A percentile compares a stretch with the other conserved stretches of the same genome.
These are phyloP conservation scores for Otis tarda DNA, from an alignment of 2,113 vertebrate genomes.

Conservation along the genomic window DNA sequence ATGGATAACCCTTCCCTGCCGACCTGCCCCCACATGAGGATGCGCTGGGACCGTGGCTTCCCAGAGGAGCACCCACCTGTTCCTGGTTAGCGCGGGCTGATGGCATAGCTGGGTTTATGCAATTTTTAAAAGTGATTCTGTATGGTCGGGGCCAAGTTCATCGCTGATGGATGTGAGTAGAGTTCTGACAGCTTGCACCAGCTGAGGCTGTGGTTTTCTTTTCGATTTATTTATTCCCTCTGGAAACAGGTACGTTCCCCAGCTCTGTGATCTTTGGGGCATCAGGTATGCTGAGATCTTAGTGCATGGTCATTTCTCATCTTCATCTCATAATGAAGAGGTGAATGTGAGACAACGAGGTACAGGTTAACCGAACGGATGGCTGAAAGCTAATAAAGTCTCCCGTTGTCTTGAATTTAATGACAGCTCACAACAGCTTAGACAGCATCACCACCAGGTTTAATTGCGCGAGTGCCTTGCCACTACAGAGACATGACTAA, in stretches of 20 bases:
- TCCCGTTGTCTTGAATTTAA: background rate
- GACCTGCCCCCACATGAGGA: background rate
- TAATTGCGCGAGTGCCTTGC: background rate
- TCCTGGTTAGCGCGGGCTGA: background rate
- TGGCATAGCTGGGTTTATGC: background rate
- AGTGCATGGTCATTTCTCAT: background rate
- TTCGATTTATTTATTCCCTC: background rate
- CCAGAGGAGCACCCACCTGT: background rate
- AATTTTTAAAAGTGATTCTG: background rate
- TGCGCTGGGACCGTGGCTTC: accelerated
- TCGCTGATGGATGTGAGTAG: background rate
- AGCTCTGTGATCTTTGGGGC: background rate
- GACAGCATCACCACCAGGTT: background rate
- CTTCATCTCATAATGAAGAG: background rate
- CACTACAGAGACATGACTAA: background rate
- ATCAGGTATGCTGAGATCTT: background rate
- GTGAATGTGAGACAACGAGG: accelerated
- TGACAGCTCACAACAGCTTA: background rate
- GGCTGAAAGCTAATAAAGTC: background rate
- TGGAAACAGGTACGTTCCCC: background rate
- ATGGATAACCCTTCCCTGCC: background rate
- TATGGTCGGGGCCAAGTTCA: background rate
- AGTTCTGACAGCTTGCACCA: background rate
- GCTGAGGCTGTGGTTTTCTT: background rate
- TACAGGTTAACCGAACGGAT: background rate